Percentiles rank a stretch among this genome's conserved stretches.
Conservation (phyloP, 2,888 invertebrate species). For the Calameuta idolon region DNA sequence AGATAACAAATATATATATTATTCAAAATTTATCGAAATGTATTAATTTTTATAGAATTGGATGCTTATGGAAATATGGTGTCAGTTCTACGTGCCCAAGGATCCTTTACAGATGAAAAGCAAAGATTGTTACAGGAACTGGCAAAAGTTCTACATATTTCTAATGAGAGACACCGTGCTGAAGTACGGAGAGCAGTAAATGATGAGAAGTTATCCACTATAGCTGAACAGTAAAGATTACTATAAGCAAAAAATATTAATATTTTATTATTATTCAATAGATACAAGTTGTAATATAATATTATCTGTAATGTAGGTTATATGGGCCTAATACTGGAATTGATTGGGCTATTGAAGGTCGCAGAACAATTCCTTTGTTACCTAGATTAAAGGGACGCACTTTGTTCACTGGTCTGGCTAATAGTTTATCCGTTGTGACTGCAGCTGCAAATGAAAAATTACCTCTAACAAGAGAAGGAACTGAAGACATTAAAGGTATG, state of each 20-base stretch:
- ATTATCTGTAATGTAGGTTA: slow-evolving; percentile 67
- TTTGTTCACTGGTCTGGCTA: slow-evolving; percentile 85
- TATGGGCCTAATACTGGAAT: slow-evolving; percentile 69
- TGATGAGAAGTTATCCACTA: slow-evolving; percentile 88
- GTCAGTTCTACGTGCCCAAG: slow-evolving; percentile 92
- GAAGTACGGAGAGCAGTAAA: slow-evolving; percentile 92
- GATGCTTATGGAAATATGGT: slow-evolving; percentile 93
- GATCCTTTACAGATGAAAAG: slow-evolving; percentile 86
- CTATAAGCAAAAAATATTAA: slow-evolving; percentile 1
- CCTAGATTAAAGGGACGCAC: slow-evolving; percentile 89
- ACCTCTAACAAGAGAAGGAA: slow-evolving; percentile 68
- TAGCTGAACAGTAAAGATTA: slow-evolving; percentile 86
- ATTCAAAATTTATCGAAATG: background rate
- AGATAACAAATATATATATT: background rate
- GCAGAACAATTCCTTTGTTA: slow-evolving; percentile 84
- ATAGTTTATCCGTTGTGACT: slow-evolving; percentile 78
- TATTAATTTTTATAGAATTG: slow-evolving; percentile 75
- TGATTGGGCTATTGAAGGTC: slow-evolving; percentile 91
- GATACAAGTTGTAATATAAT: background rate
- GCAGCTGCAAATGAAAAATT: slow-evolving; percentile 75
- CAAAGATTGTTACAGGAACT: slow-evolving; percentile 86
- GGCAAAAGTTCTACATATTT: slow-evolving; percentile 85
- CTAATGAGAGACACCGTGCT: slow-evolving; percentile 90
- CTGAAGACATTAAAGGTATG: slow-evolving; percentile 47
- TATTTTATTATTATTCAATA: background rate